Conservation (phyloP, 2,888 invertebrate genomes). For the Baccha elongata region DNA sequence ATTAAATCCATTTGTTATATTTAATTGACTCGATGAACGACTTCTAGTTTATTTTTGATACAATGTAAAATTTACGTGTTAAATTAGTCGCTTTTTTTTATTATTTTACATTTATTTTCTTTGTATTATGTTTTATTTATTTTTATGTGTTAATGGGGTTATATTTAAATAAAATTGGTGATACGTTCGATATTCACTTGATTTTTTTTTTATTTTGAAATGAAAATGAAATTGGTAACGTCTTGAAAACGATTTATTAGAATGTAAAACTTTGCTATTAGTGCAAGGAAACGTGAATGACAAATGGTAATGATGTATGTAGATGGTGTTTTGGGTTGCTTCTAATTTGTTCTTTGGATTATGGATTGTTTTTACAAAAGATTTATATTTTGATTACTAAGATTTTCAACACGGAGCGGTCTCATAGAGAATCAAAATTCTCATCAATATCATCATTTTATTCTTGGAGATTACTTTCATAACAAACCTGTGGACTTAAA, state of each 20-base stretch:
- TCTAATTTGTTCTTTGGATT: background rate
- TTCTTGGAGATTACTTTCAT: no score
- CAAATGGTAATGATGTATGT: background rate
- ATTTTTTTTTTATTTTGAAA: conserved; percentile 22
- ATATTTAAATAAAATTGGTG: conserved; percentile 56
- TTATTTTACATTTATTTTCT: conserved; percentile 78
- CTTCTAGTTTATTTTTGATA: conserved; percentile 78
- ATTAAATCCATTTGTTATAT: conserved; percentile 82
- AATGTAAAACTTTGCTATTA: conserved; percentile 2
- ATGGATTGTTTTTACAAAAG: no score
- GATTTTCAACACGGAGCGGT: no score
- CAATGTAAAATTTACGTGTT: conserved; percentile 71
- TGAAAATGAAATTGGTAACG: conserved; percentile 58
- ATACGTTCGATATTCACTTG: conserved; percentile 66
- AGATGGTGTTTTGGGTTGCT: background rate
- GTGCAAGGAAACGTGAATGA: background rate
- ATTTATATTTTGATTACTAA: no score
- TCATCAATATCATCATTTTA: no score
- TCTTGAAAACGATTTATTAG: conserved; percentile 16
- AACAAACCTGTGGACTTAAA: no score
- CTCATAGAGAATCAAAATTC: no score
- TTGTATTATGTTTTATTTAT: conserved; percentile 77
- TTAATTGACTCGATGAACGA: conserved; percentile 82
- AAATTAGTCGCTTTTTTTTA: conserved; percentile 62
- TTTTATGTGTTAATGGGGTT: conserved; percentile 62